These are phyloP conservation scores for Anguilla pacifica DNA, from an alignment of 2,797 vertebrate species.

Conservation along the genomic window DNA sequence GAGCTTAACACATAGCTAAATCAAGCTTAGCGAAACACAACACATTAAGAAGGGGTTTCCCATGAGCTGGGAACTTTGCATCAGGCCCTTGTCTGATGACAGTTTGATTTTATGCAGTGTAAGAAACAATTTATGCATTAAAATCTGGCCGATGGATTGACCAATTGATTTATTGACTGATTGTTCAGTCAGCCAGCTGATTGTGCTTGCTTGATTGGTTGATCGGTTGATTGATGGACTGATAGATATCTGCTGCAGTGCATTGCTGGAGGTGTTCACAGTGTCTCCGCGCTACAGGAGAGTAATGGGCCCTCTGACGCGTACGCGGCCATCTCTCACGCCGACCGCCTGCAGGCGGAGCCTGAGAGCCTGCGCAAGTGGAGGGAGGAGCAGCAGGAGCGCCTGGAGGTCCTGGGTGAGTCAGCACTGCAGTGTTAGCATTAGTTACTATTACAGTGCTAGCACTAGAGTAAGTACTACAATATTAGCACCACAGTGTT, in stretches of 20 bases:
- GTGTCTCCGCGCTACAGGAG: conserved; percentile 68
- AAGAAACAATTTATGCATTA: no score
- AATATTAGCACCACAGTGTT: not conserved
- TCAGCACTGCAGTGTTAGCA: not conserved
- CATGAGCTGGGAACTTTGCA: no score
- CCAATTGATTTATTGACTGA: not conserved
- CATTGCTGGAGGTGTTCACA: not conserved
- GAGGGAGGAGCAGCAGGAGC: conserved; percentile 91
- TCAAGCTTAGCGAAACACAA: no score
- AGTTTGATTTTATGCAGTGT: no score
- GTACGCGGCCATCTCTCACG: conserved; percentile 88
- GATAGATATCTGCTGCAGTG: not conserved
- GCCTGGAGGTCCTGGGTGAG: conserved; percentile 86
- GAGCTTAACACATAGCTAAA: no score
- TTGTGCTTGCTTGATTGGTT: not conserved
- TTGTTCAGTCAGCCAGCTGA: not conserved
- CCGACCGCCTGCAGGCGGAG: conserved; percentile 88
- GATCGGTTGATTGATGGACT: not conserved
- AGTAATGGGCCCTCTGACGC: conserved; percentile 88
- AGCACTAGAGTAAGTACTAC: not conserved
- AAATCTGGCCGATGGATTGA: not conserved
- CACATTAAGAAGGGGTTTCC: no score
- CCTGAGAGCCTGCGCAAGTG: conserved; percentile 96
- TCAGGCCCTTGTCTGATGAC: no score
- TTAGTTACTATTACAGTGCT: not conserved